phyloP scores from a whole-genome alignment of 1,140 invertebrate species.

The Bombus difficillimus region DNA sequence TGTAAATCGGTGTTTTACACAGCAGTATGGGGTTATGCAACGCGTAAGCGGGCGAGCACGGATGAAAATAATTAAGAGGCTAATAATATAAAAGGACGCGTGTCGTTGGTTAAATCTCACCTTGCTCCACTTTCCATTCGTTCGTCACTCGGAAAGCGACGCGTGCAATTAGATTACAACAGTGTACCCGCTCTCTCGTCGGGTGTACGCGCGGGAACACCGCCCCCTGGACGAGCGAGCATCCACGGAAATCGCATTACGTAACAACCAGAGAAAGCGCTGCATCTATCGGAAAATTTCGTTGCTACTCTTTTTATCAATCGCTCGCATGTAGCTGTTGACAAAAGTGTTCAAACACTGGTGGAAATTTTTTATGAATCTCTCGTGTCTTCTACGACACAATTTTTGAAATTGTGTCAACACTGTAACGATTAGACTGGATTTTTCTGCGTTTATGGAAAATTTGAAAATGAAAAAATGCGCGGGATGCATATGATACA shows the following conservation, averaged over 20 bases:
- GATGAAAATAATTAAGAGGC: constrained; percentile 46
- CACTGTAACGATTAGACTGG: no score
- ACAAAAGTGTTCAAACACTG: no score
- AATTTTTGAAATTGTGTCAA: no score
- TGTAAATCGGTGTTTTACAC: not conserved
- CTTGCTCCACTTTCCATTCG: constrained; percentile 74
- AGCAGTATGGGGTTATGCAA: constrained; percentile 3
- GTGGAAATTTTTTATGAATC: no score
- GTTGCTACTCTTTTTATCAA: not conserved
- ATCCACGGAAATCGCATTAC: not conserved
- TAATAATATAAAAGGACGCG: constrained; percentile 60
- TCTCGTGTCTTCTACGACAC: no score
- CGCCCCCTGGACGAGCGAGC: not conserved
- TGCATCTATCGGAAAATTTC: not conserved
- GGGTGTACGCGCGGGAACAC: no score
- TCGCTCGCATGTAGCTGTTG: no score
- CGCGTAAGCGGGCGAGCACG: not conserved
- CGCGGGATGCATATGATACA: no score
- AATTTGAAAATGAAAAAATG: no score
- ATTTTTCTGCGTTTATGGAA: no score
- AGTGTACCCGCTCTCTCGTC: constrained; percentile 4
- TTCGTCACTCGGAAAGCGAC: constrained; percentile 15
- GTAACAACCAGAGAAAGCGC: not conserved
- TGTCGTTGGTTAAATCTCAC: constrained; percentile 72
- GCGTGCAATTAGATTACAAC: constrained; percentile 25